These are phyloP conservation scores for Dolichopus griseipennis DNA, from an alignment of 2,888 invertebrate species.

Conservation along the genomic window DNA sequence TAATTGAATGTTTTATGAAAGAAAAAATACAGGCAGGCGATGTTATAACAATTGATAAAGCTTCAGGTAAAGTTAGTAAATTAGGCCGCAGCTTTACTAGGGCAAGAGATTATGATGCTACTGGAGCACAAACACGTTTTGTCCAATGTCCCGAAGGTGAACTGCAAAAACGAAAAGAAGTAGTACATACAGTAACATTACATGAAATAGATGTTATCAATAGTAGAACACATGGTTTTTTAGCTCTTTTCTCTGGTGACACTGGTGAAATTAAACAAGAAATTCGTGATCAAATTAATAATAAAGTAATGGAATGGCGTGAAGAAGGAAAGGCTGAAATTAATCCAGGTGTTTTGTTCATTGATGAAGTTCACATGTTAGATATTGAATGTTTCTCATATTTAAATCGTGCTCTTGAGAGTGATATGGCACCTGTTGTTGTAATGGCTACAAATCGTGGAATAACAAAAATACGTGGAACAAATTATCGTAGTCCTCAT, in stretches of 20 bases:
- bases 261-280: conserved; percentile 98
- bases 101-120: conserved; percentile 96
- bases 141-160: conserved; percentile 99
- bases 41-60: conserved; percentile 97
- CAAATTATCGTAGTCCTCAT: conserved; percentile 88
- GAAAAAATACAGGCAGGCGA: conserved; percentile 95
- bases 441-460: conserved; percentile 98
- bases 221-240: conserved; percentile 92
- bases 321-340: conserved; percentile 99
- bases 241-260: conserved; percentile 96
- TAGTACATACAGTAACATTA: conserved; percentile 94
- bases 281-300: conserved; percentile 95
- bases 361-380: conserved; percentile 97
- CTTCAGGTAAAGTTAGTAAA: conserved; percentile 86
- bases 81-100: conserved; percentile 91
- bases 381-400: conserved; percentile 99
- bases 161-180: conserved; percentile 94
- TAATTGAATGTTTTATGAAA: conserved; percentile 92
- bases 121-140: conserved; percentile 78
- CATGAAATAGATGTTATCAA: conserved; percentile 99
- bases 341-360: conserved; percentile 93
- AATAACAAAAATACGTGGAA: conserved; percentile 91
- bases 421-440: conserved; percentile 94
- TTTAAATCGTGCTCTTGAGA: conserved; percentile 91
- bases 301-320: conserved; percentile 95